Conservation (phyloP, 37 sponge, comb jelly and placozoan species). For the Bolinopsis microptera region DNA sequence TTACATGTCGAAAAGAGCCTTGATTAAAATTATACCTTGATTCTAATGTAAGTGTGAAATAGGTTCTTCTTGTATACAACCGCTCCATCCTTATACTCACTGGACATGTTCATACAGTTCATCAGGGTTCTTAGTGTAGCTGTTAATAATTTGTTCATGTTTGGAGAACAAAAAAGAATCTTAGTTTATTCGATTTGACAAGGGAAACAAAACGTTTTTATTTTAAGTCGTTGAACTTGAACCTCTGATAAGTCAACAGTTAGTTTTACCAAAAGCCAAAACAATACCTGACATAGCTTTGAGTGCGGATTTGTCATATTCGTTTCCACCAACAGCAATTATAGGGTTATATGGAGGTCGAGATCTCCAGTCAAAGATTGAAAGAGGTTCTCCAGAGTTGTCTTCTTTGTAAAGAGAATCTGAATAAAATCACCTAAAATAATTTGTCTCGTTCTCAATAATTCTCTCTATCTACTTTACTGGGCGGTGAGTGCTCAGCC, state of each 20-base stretch:
- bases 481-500: too few relatives aligned
- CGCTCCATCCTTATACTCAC: neutral
- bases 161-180: too few relatives aligned
- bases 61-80: conserved; percentile 8
- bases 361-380: conserved; percentile 39
- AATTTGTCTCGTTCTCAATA: neutral
- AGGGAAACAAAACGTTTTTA: too few relatives aligned
- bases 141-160: neutral
- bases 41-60: conserved; percentile 38
- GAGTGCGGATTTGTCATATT: conserved; percentile 1
- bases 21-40: too few relatives aligned
- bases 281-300: conserved; percentile 31
- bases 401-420: conserved; percentile 17
- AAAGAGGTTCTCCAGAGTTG: neutral
- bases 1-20: too few relatives aligned
- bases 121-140: neutral
- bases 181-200: too few relatives aligned
- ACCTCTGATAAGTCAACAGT: too few relatives aligned
- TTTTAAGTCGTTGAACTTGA: too few relatives aligned
- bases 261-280: too few relatives aligned
- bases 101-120: conserved; percentile 8
- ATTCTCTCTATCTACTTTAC: too few relatives aligned
- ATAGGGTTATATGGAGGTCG: neutral
- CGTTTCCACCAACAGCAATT: neutral
- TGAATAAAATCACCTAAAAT: too few relatives aligned